These are phyloP conservation scores for Drosophila longiperda DNA, from an alignment of 2,888 invertebrate species.

Conservation along the genomic window DNA sequence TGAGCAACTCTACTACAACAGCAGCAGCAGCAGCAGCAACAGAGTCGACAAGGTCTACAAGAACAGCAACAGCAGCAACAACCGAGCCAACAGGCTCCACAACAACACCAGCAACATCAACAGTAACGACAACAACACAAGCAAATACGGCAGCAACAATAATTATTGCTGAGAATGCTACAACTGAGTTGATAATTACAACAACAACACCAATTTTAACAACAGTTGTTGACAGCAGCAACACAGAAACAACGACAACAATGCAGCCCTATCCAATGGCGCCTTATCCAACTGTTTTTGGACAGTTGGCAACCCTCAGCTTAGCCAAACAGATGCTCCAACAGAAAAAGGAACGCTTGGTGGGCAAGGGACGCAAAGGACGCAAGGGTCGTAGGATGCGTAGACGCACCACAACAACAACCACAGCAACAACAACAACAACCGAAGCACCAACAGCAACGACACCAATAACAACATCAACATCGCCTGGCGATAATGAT, in stretches of 20 bases:
- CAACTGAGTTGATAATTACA: neutral
- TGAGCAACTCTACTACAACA: constrained; percentile 16
- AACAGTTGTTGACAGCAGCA: neutral
- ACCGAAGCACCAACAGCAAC: constrained; percentile 8
- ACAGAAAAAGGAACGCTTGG: constrained; percentile 24
- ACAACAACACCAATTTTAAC: constrained; percentile 8
- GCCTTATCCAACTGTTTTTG: constrained; percentile 53
- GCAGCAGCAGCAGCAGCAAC: constrained; percentile 13
- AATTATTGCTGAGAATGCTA: constrained; percentile 1
- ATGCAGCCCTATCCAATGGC: constrained; percentile 42
- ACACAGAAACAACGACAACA: constrained; percentile 30
- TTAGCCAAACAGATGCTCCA: constrained; percentile 17
- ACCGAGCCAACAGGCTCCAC: neutral
- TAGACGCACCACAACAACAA: constrained; percentile 50
- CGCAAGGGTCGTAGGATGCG: constrained; percentile 55
- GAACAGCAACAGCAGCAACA: constrained; percentile 4
- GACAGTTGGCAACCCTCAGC: constrained; percentile 17
- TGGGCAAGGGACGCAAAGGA: constrained; percentile 57
- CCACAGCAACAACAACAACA: constrained; percentile 20
- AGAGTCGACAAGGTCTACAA: constrained; percentile 2
- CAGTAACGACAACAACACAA: neutral
- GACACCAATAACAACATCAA: constrained; percentile 13
- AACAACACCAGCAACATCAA: neutral
- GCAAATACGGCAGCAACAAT: constrained; percentile 6
- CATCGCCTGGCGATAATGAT: constrained; percentile 14